Evolutionary conservation across 2,113 vertebrate species (phyloP).

Genomic region (Alligator sinensis): DNA sequence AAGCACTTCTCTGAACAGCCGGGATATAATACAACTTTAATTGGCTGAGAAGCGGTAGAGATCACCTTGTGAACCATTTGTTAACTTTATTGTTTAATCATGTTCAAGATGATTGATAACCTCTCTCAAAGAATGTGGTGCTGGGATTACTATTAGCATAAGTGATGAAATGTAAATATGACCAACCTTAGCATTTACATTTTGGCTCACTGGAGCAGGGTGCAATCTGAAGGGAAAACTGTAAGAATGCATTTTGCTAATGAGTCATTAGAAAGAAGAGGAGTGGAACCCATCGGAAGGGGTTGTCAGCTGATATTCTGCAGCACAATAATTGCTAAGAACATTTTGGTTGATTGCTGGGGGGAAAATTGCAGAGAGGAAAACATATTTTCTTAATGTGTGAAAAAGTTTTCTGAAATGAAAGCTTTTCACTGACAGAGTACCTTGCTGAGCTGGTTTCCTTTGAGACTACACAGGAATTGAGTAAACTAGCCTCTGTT

Average conservation of each 20-base stretch:
- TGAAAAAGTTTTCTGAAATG: not conserved
- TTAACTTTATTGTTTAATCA: slow-evolving; percentile 57
- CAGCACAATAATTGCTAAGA: slow-evolving; percentile 9
- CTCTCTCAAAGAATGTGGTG: slow-evolving; percentile 6
- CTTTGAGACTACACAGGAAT: not conserved
- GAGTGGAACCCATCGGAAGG: slow-evolving; percentile 6
- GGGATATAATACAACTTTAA: slow-evolving; percentile 33
- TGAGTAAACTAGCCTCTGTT: not conserved
- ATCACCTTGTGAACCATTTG: slow-evolving; percentile 59
- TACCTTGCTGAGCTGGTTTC: not conserved
- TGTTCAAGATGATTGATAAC: slow-evolving; percentile 66
- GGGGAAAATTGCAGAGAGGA: not conserved
- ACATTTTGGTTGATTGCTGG: not conserved
- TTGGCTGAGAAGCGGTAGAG: slow-evolving; percentile 31
- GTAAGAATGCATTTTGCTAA: slow-evolving; percentile 34
- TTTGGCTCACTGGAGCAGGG: slow-evolving; percentile 34
- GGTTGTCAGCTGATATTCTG: slow-evolving; percentile 27
- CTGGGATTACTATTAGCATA: slow-evolving; percentile 61
- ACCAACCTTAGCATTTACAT: slow-evolving; percentile 47
- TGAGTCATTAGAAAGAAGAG: slow-evolving; percentile 31
- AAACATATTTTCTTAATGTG: not conserved
- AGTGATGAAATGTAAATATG: slow-evolving; percentile 65
- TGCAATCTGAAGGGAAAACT: not conserved
- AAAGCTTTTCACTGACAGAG: not conserved
- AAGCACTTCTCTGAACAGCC: slow-evolving; percentile 50